Evolutionary conservation across 2,797 vertebrate species (phyloP).

Genomic region (Lates japonicus): DNA sequence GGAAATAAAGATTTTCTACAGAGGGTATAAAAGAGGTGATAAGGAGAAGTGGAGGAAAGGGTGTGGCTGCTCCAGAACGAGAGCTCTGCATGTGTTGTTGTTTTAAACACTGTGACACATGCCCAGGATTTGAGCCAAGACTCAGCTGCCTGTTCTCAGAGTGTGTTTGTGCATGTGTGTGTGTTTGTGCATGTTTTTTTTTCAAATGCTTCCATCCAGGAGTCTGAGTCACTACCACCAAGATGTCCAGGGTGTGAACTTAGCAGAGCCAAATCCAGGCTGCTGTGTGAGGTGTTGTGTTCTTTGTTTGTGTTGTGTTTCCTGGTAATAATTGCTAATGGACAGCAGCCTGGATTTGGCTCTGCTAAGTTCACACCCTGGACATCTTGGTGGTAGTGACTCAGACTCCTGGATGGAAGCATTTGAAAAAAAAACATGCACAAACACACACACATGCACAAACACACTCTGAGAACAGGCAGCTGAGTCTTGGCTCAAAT

Average conservation of each 20-base stretch:
- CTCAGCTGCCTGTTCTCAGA: constrained; percentile 17
- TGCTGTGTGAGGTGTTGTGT: constrained; percentile 11
- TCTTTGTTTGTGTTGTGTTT: constrained; percentile 42
- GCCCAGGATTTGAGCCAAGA: constrained; percentile 36
- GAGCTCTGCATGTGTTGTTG: constrained; percentile 30
- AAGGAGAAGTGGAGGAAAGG: not conserved
- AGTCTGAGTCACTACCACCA: constrained; percentile 54
- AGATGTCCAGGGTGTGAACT: constrained; percentile 49
- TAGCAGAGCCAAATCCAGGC: constrained; percentile 24
- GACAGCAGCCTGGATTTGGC: constrained; percentile 28
- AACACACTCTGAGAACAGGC: constrained; percentile 2
- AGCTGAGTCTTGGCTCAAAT: constrained; percentile 32
- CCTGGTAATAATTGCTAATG: constrained; percentile 49
- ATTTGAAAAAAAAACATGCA: constrained; percentile 22
- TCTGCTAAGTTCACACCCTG: constrained; percentile 33
- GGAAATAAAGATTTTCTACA: not conserved
- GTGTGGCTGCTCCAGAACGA: not conserved
- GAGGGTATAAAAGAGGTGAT: constrained; percentile 1
- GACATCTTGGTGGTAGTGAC: constrained; percentile 55
- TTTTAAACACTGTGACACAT: constrained; percentile 46
- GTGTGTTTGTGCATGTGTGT: constrained; percentile 5
- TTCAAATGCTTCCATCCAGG: constrained; percentile 26
- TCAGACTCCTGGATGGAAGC: constrained; percentile 46
- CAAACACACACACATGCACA: constrained; percentile 16
- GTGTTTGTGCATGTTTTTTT: constrained; percentile 21